Conservation (phyloP, 2,888 invertebrate genomes). For the Brachylomia viminalis region DNA sequence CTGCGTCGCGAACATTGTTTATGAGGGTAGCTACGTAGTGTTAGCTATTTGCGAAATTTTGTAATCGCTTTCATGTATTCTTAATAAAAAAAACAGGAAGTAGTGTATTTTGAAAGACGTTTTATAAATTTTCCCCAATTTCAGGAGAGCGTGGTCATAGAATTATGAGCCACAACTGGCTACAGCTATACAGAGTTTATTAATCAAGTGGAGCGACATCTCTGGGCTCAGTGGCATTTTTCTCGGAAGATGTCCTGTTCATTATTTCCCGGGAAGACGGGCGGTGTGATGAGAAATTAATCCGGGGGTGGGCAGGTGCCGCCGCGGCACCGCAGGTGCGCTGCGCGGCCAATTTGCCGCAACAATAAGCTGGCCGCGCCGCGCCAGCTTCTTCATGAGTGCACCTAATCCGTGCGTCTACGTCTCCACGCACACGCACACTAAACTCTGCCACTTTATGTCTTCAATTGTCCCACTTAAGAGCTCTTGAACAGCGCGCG, state of each 20-base stretch:
- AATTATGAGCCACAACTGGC: conserved; percentile 70
- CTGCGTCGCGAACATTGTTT: conserved; percentile 79
- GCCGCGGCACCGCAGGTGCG: conserved; percentile 78
- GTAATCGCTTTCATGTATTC: conserved; percentile 47
- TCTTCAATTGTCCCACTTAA: conserved; percentile 57
- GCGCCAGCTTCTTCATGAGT: conserved; percentile 62
- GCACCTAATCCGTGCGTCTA: conserved; percentile 73
- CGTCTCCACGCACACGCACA: conserved; percentile 67
- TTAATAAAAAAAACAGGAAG: conserved; percentile 47
- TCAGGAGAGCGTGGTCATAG: conserved; percentile 72
- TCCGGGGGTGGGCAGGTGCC: conserved; percentile 83
- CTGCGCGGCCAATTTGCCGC: conserved; percentile 81
- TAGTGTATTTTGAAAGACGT: conserved; percentile 32
- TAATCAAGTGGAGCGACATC: conserved; percentile 84
- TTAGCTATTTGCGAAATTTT: conserved; percentile 63
- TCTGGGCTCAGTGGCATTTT: conserved; percentile 85
- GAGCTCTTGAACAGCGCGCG: conserved; percentile 43
- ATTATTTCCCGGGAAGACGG: conserved; percentile 84
- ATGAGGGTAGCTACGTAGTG: conserved; percentile 74
- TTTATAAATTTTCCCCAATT: conserved; percentile 69
- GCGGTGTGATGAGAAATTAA: conserved; percentile 89
- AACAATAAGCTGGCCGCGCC: conserved; percentile 71
- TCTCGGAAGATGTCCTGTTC: conserved; percentile 84
- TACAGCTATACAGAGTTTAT: conserved; percentile 79
- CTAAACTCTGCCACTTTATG: conserved; percentile 56